Evolutionary conservation across 1,140 invertebrate genomes (phyloP), one percentile per base, ranked within the genome.

Genomic region (Periplaneta americana): DNA sequence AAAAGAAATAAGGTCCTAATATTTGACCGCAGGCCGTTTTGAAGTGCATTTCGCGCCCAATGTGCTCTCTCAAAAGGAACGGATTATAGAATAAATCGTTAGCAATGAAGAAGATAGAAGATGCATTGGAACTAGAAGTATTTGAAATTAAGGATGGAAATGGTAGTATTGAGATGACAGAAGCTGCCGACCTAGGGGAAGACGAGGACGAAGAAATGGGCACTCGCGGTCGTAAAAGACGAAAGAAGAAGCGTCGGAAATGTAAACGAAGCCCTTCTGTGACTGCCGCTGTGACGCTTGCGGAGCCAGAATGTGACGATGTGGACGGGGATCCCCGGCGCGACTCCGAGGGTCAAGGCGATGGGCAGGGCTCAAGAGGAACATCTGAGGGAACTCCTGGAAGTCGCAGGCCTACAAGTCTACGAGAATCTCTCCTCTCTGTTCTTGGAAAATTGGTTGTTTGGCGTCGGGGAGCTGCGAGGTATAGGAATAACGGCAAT

Each of bases 371-470:
- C 75, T 76, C 85, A 84, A 81, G 85, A 77, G 66, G 84, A 83
- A 34, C 36, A 39, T 74, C 36, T 18, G 37, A 76, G 80, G 22
- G 80, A 10, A 77, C 80, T 31, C 32, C 32, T 15, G 80, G 85
- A 78, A 85, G 87, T 76, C 87, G 89, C 82, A 90, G 86, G 81
- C 88, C 88, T 37, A 83, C 85, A 77, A 84, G 85, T 81, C 82
- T 91, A 13, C 88, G 92, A 80, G 91, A 92, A 84, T 92, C 91
- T 33, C 89, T 94, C 84, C 89, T 93, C 75, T 92, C 91, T 83
- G 91, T 94, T 80, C 89, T 93, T 82, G 93, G 92, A 82, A 93
- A 93, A 86, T 86, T 93, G 85, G 92, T 92, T 82, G 92, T 92
- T 83, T 92, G 91, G 91, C 88, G 89, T 82, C 87, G 90, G 78